Percentiles rank a stretch among this genome's conserved stretches.
Conservation (phyloP, 2,888 invertebrate species). For the Proisotoma minuta region DNA sequence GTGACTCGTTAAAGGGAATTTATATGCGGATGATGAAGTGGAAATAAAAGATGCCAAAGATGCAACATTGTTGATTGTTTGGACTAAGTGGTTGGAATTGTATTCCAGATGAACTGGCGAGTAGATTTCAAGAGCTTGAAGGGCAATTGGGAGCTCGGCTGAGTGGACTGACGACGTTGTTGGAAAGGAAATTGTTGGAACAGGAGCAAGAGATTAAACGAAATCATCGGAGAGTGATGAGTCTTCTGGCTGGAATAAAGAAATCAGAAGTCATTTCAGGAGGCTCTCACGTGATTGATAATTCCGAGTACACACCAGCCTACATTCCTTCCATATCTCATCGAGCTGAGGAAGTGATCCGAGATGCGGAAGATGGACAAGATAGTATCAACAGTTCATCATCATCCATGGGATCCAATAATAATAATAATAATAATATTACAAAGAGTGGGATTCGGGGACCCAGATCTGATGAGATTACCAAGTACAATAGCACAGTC, state of each 20-base stretch:
- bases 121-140: constrained; percentile 49
- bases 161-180: constrained; percentile 49
- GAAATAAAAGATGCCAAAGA: too few species aligned
- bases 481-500: constrained; percentile 49
- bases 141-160: constrained; percentile 48
- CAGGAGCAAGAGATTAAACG: constrained; percentile 48
- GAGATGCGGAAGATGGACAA: constrained; percentile 27
- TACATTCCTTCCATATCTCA: constrained; percentile 35
- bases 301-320: constrained; percentile 31
- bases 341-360: constrained; percentile 38
- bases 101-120: constrained; percentile 49
- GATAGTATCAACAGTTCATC: constrained; percentile 4
- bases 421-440: constrained; percentile 9
- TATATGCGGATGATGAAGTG: not conserved
- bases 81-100: not conserved
- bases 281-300: constrained; percentile 31
- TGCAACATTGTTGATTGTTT: too few species aligned
- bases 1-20: not conserved
- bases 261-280: constrained; percentile 23
- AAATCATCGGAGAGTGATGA: constrained; percentile 45
- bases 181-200: constrained; percentile 49
- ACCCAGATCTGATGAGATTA: constrained; percentile 49
- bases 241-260: constrained; percentile 35
- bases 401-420: constrained; percentile 8
- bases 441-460: constrained; percentile 37